These are phyloP conservation scores for Drosophila erecta DNA, from an alignment of 1,140 invertebrate genomes.

Conservation along the genomic window DNA sequence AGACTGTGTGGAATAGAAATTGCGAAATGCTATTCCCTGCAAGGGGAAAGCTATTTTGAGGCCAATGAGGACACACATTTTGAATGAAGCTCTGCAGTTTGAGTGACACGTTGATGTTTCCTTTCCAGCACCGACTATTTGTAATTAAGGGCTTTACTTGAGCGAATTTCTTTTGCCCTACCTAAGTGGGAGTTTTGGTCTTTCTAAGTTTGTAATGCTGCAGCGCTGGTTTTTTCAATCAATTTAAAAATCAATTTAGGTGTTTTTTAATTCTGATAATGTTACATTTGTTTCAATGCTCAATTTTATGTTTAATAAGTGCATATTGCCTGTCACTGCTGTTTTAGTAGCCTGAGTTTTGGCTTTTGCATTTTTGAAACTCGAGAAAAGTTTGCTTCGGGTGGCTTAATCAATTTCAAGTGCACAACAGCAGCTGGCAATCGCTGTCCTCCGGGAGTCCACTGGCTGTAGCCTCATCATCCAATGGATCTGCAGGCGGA, in stretches of 20 bases:
- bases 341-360: background rate
- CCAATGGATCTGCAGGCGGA: background rate
- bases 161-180: background rate
- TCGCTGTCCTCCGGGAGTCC: slow-evolving; percentile 8
- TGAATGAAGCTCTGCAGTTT: background rate
- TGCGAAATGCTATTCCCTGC: slow-evolving; percentile 3
- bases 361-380: slow-evolving; percentile 5
- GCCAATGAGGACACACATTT: slow-evolving; percentile 6
- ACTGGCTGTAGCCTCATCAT: background rate
- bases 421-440: slow-evolving; percentile 44
- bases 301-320: too few species aligned
- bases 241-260: background rate
- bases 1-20: background rate
- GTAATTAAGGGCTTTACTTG: background rate
- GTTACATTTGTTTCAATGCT: too few species aligned
- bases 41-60: background rate
- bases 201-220: too few species aligned
- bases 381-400: slow-evolving; percentile 11
- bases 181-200: background rate
- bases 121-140: background rate
- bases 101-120: background rate
- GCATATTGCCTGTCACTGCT: background rate
- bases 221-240: too few species aligned
- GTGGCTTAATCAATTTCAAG: slow-evolving; percentile 66
- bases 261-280: background rate